A percentile compares a stretch with the other conserved stretches of the same genome.
Evolutionary conservation across 2,888 invertebrate species (phyloP).

Genomic region (Plemyria rubiginata): DNA sequence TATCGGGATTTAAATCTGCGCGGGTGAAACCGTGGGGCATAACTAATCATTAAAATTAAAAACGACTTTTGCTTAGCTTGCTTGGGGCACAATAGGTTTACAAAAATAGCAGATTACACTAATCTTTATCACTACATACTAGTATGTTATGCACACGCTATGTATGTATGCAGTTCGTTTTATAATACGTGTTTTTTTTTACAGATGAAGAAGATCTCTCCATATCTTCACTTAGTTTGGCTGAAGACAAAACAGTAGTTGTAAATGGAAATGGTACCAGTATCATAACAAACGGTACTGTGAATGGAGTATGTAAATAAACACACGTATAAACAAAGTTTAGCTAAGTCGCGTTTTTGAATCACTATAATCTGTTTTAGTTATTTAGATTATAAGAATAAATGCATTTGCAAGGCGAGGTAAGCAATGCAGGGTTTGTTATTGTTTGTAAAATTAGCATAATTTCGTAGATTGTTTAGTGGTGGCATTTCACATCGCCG

Average conservation of each 20-base stretch:
- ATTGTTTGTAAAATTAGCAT: not conserved
- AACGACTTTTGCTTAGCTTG: too few relatives aligned
- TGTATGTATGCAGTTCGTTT: not conserved
- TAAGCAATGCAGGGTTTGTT: not conserved
- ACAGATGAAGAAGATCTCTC: constrained; percentile 71
- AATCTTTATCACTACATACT: too few relatives aligned
- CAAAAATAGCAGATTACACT: too few relatives aligned
- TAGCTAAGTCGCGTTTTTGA: constrained; percentile 24
- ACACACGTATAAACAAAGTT: constrained; percentile 5
- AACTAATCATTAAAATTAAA: too few relatives aligned
- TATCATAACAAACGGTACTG: constrained; percentile 48
- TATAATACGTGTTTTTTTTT: constrained; percentile 38
- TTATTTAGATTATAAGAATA: constrained; percentile 8
- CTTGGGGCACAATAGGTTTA: too few relatives aligned
- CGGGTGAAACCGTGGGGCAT: too few relatives aligned
- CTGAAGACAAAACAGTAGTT: constrained; percentile 69
- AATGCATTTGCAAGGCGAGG: constrained; percentile 19
- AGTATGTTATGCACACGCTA: too few relatives aligned
- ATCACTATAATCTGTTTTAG: constrained; percentile 4
- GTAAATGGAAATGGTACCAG: constrained; percentile 63
- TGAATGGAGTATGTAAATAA: constrained; percentile 43
- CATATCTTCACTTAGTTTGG: constrained; percentile 68
- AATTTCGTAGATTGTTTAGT: not conserved
- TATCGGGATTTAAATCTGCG: too few relatives aligned
- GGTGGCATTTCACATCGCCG: too few relatives aligned